Conservation (phyloP, 2,797 vertebrate genomes). For the Helarctos malayanus region DNA sequence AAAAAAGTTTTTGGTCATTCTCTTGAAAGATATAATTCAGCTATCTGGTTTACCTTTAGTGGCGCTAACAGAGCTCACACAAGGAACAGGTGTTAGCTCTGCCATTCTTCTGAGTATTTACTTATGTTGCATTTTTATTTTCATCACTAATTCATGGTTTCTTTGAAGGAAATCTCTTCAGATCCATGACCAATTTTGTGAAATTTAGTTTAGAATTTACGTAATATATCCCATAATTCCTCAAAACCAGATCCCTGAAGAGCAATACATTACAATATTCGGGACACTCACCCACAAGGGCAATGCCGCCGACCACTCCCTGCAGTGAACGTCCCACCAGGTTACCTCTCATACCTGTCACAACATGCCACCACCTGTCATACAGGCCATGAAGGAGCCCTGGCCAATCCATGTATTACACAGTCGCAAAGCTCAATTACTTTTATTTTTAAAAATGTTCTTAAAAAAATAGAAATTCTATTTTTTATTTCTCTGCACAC, state of each 20-base stretch:
- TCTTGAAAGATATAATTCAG: neutral
- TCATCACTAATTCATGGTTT: neutral
- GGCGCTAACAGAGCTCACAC: neutral
- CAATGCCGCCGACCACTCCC: no score
- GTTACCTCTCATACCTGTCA: neutral
- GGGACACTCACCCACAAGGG: neutral
- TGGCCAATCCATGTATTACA: neutral
- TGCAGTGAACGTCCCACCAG: neutral
- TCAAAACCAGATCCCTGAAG: neutral
- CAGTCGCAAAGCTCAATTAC: neutral
- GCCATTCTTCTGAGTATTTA: neutral
- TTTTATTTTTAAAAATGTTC: neutral
- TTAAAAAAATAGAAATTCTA: neutral
- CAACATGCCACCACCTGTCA: neutral
- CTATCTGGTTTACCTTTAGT: neutral
- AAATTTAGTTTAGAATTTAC: neutral
- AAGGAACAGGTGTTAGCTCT: neutral
- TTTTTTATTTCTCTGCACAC: neutral
- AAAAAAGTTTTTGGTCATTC: neutral
- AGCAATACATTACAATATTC: neutral
- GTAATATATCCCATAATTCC: neutral
- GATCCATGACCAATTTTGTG: neutral
- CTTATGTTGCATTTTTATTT: neutral
- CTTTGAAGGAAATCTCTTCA: neutral
- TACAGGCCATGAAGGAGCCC: neutral